phyloP scores from a whole-genome alignment of 2,113 vertebrate genomes.

The Ictalurus punctatus region DNA sequence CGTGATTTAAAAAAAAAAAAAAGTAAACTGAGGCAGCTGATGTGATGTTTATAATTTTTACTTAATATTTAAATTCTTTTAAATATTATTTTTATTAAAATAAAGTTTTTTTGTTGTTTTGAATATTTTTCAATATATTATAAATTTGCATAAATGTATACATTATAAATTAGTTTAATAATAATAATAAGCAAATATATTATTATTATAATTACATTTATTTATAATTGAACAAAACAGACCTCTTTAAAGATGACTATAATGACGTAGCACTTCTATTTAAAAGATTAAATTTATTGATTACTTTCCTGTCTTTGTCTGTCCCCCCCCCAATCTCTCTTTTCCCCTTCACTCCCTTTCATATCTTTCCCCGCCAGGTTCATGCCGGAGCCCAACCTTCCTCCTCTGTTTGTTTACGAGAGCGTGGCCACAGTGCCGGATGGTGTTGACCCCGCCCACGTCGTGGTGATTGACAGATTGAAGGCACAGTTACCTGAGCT shows the following conservation, averaged over 20 bases:
- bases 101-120: too few species aligned
- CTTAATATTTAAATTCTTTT: neutral
- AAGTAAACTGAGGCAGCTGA: neutral
- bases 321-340: neutral
- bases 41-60: neutral
- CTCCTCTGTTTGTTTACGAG: constrained; percentile 88
- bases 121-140: too few species aligned
- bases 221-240: too few species aligned
- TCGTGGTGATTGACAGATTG: constrained; percentile 83
- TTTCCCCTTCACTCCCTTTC: neutral
- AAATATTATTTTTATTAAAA: neutral
- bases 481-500: constrained; percentile 84
- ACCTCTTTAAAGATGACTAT: neutral
- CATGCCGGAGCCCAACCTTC: constrained; percentile 98
- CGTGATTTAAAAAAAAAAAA: neutral
- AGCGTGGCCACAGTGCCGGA: constrained; percentile 75
- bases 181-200: too few species aligned
- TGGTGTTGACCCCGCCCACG: constrained; percentile 72
- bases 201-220: too few species aligned
- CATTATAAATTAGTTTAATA: too few species aligned
- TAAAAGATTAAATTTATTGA: too few species aligned
- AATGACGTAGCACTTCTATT: neutral
- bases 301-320: neutral
- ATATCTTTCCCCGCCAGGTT: constrained; percentile 73
- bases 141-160: too few species aligned